Evolutionary conservation across 2,113 vertebrate species (phyloP).

Genomic region (Prolemur simus): DNA sequence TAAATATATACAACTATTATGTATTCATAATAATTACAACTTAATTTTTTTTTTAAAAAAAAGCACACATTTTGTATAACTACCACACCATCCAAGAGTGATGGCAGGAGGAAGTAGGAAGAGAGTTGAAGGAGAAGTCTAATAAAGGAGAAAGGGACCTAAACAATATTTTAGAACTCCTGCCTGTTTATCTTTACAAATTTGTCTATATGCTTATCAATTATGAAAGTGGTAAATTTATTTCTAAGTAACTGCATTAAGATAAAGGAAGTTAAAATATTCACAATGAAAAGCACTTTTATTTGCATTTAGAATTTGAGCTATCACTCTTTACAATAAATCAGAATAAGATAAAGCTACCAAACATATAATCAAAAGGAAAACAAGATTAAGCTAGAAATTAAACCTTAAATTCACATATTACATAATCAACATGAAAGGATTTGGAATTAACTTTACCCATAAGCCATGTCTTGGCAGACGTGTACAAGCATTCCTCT

Average conservation of each 20-base stretch:
- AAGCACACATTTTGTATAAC: not conserved
- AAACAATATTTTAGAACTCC: not conserved
- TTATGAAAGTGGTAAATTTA: not conserved
- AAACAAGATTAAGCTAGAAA: conserved; percentile 29
- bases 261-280: conserved; percentile 39
- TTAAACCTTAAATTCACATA: not conserved
- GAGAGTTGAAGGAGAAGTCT: not conserved
- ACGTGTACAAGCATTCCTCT: conserved; percentile 82
- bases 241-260: conserved; percentile 19
- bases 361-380: conserved; percentile 30
- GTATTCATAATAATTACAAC: too few species aligned
- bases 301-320: conserved; percentile 41
- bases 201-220: not conserved
- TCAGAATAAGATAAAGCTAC: not conserved
- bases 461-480: conserved; percentile 80
- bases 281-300: conserved; percentile 16
- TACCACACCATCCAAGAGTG: not conserved
- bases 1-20: too few species aligned
- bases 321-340: not conserved
- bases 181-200: conserved; percentile 1
- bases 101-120: not conserved
- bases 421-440: not conserved
- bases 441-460: conserved; percentile 74
- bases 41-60: not conserved
- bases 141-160: not conserved